Conservation (phyloP, 2,113 vertebrate genomes). For the Sisor rabdophorus region DNA sequence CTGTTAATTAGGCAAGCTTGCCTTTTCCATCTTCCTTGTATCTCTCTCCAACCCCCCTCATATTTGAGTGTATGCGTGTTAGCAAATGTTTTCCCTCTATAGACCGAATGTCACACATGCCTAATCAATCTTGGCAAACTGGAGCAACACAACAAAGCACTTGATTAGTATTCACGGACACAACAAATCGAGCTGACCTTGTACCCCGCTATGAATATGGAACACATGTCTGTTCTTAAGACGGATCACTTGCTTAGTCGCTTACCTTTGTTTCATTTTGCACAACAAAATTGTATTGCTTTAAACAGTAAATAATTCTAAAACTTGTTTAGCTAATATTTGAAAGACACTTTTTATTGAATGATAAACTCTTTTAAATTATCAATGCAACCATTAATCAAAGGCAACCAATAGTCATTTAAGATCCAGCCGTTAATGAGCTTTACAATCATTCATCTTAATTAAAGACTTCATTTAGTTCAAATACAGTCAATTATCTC, state of each 20-base stretch:
- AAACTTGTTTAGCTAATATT: neutral
- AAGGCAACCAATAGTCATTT: neutral
- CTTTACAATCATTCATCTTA: neutral
- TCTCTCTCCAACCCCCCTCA: constrained; percentile 15
- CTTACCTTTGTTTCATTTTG: neutral
- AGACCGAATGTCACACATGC: constrained; percentile 58
- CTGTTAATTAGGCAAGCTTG: constrained; percentile 59
- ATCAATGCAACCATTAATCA: neutral
- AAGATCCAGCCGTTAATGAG: neutral
- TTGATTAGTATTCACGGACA: constrained; percentile 66
- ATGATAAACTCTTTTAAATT: neutral
- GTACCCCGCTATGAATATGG: constrained; percentile 32
- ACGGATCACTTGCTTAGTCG: constrained; percentile 28
- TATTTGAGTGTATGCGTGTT: constrained; percentile 34
- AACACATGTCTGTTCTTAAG: constrained; percentile 38
- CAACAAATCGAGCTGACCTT: constrained; percentile 54
- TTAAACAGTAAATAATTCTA: neutral
- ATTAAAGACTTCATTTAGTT: neutral
- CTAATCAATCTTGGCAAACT: constrained; percentile 66
- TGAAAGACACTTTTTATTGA: neutral
- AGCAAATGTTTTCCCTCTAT: constrained; percentile 35
- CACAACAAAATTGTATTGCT: neutral
- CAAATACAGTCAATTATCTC: neutral
- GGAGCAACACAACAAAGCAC: constrained; percentile 63
- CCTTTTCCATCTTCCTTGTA: constrained; percentile 51